phyloP scores from a whole-genome alignment of 1,140 invertebrate genomes.

The Brachionus angularis region DNA sequence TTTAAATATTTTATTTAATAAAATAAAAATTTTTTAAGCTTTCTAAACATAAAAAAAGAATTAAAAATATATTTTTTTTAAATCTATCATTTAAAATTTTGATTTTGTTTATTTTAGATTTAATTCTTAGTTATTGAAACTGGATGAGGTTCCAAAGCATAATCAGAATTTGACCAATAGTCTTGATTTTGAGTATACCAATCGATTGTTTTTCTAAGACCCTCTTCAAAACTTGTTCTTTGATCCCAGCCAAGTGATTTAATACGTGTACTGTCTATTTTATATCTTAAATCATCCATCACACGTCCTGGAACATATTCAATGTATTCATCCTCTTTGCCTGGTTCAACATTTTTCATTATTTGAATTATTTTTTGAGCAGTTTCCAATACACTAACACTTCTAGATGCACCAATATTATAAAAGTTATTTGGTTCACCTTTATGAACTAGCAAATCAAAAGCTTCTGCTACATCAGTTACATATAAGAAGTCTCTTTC shows the following conservation, averaged over 20 bases:
- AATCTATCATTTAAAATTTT: no score
- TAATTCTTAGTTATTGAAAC: background rate
- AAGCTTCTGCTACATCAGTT: slow-evolving; percentile 51
- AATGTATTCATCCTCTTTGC: slow-evolving; percentile 37
- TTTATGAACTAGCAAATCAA: slow-evolving; percentile 50
- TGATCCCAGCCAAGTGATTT: slow-evolving; percentile 51
- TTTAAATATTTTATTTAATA: no score
- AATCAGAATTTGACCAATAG: background rate
- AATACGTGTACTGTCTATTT: slow-evolving; percentile 52
- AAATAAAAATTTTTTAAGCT: no score
- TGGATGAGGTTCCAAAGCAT: background rate
- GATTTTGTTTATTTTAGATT: no score
- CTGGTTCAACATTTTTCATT: slow-evolving; percentile 48
- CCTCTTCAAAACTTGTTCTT: slow-evolving; percentile 51
- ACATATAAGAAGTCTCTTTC: slow-evolving; percentile 52
- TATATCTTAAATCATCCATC: slow-evolving; percentile 54
- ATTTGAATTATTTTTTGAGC: slow-evolving; percentile 45
- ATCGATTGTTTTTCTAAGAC: slow-evolving; percentile 46
- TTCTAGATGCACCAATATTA: slow-evolving; percentile 53
- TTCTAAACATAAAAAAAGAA: no score
- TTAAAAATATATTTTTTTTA: no score
- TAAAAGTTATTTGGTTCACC: slow-evolving; percentile 52
- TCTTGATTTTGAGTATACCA: background rate
- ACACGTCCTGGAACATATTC: slow-evolving; percentile 51
- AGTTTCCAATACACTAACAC: slow-evolving; percentile 46